These are phyloP conservation scores for Elymnias hypermnestra DNA, from an alignment of 1,140 invertebrate species.

Conservation along the genomic window DNA sequence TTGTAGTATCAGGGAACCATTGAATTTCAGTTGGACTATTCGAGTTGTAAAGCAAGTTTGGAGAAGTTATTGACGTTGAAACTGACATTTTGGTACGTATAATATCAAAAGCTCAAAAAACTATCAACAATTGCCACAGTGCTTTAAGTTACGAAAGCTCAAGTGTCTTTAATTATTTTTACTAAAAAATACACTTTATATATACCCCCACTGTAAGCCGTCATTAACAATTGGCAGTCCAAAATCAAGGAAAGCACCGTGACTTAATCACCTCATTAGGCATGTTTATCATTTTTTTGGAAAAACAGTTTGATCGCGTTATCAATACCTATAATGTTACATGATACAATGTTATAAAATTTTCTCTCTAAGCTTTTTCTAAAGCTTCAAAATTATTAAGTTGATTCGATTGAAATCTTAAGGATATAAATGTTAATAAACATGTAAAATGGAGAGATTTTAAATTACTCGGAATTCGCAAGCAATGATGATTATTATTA, in stretches of 20 bases:
- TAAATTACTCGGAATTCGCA: no score
- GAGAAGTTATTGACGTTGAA: slow-evolving; percentile 19
- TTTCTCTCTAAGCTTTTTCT: no score
- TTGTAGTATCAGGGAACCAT: slow-evolving; percentile 23
- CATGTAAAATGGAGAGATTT: no score
- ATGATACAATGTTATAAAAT: neutral
- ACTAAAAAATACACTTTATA: slow-evolving; percentile 33
- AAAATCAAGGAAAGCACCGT: slow-evolving; percentile 18
- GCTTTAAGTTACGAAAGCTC: slow-evolving; percentile 30
- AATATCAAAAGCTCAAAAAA: neutral
- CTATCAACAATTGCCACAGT: slow-evolving; percentile 4
- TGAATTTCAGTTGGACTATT: slow-evolving; percentile 26
- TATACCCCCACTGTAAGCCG: slow-evolving; percentile 22
- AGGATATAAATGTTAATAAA: no score
- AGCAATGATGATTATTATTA: no score
- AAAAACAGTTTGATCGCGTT: neutral
- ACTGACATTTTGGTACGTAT: slow-evolving; percentile 23
- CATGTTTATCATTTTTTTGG: slow-evolving; percentile 15
- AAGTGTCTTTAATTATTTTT: slow-evolving; percentile 30
- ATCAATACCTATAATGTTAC: no score
- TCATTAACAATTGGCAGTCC: slow-evolving; percentile 20
- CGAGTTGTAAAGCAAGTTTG: slow-evolving; percentile 10
- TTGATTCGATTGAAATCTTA: no score
- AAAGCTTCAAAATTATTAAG: no score
- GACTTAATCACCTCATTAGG: slow-evolving; percentile 28